A percentile compares a stretch with the other conserved stretches of the same genome.
Conservation (phyloP, 2,888 invertebrate species). For the Cheilosia pagana region DNA sequence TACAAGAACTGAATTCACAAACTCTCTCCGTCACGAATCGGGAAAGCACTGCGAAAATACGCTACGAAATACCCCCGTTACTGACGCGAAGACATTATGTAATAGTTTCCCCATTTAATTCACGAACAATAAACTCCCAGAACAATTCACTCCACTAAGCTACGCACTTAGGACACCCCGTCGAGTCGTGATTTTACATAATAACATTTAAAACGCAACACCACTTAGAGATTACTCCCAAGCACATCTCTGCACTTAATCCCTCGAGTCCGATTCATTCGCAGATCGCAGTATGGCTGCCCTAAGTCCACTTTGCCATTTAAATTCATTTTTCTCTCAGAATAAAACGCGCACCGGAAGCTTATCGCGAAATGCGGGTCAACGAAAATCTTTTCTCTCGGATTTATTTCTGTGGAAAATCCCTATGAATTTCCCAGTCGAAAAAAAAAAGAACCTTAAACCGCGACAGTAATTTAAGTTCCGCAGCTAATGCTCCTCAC, state of each 20-base stretch:
- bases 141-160: background rate
- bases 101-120: too few relatives aligned
- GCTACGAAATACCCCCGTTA: too few relatives aligned
- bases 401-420: slow-evolving; percentile 16
- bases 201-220: background rate
- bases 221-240: background rate
- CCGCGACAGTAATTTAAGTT: slow-evolving; percentile 55
- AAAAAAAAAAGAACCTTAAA: background rate
- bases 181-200: background rate
- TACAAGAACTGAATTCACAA: too few relatives aligned
- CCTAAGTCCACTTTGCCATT: slow-evolving; percentile 45
- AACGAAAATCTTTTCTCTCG: slow-evolving; percentile 37
- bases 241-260: background rate
- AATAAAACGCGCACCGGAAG: slow-evolving; percentile 41
- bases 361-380: slow-evolving; percentile 56
- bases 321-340: slow-evolving; percentile 31
- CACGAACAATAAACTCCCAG: too few relatives aligned
- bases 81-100: too few relatives aligned
- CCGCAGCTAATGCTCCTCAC: background rate
- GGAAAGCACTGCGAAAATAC: too few relatives aligned
- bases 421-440: slow-evolving; percentile 9
- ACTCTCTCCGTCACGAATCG: too few relatives aligned
- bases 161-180: background rate
- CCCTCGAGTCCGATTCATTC: background rate
- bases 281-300: background rate